These are phyloP conservation scores for Nomada goodeniana DNA, from an alignment of 2,888 invertebrate species.

Conservation along the genomic window DNA sequence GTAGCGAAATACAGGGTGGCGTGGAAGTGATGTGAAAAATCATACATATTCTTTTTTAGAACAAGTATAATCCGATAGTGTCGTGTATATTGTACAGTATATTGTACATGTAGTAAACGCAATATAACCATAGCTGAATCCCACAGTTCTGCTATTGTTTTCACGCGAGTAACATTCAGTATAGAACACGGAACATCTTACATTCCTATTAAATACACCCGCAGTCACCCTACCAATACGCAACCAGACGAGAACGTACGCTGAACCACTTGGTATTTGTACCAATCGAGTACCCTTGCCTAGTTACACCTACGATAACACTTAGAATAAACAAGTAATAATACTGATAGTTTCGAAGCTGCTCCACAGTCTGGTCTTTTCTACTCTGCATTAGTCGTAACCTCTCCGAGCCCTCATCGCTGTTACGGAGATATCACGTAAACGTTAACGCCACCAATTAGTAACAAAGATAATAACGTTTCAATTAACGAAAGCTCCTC, in stretches of 20 bases:
- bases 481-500: constrained; percentile 6
- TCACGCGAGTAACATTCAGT: constrained; percentile 61
- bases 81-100: constrained; percentile 29
- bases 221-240: constrained; percentile 13
- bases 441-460: constrained; percentile 32
- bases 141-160: constrained; percentile 10
- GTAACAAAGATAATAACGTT: constrained; percentile 35
- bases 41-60: constrained; percentile 43
- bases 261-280: constrained; percentile 44
- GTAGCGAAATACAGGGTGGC: constrained; percentile 66
- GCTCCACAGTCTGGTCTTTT: constrained; percentile 51
- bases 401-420: constrained; percentile 22
- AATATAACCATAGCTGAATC: constrained; percentile 19
- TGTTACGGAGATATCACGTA: constrained; percentile 10
- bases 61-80: constrained; percentile 39
- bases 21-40: constrained; percentile 34
- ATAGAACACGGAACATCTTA: constrained; percentile 60
- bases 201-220: constrained; percentile 36
- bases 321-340: constrained; percentile 66
- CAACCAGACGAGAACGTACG: constrained; percentile 39
- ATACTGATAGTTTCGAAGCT: constrained; percentile 65
- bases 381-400: constrained; percentile 33
- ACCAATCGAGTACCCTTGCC: constrained; percentile 27
- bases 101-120: constrained; percentile 13
- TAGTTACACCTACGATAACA: constrained; percentile 63